These are phyloP conservation scores for Ochropacha duplaris DNA, from an alignment of 2,888 invertebrate genomes.

Conservation along the genomic window DNA sequence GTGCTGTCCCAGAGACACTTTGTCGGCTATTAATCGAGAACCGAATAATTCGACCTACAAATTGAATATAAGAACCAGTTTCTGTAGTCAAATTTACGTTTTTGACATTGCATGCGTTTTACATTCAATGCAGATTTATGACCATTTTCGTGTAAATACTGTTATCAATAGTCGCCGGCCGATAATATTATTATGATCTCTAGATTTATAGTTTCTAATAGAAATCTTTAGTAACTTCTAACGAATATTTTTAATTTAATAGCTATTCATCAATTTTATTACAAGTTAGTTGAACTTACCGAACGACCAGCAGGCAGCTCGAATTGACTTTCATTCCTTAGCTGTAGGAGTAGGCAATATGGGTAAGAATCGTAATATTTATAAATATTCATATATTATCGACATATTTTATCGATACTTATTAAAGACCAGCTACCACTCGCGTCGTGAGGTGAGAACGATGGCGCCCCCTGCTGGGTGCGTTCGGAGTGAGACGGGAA, in stretches of 20 bases:
- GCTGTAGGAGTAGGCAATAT: slow-evolving; percentile 33
- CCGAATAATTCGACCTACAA: slow-evolving; percentile 64
- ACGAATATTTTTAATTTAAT: slow-evolving; percentile 17
- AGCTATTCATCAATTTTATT: slow-evolving; percentile 29
- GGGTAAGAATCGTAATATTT: slow-evolving; percentile 74
- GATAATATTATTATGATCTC: slow-evolving; percentile 49
- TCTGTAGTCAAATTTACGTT: slow-evolving; percentile 42
- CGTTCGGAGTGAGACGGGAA: slow-evolving; percentile 74
- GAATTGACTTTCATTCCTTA: slow-evolving; percentile 17
- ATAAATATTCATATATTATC: slow-evolving; percentile 81
- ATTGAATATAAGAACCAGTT: slow-evolving; percentile 70
- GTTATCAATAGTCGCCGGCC: slow-evolving; percentile 47
- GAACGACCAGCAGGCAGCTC: slow-evolving; percentile 15
- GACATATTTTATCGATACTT: slow-evolving; percentile 82
- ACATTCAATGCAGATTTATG: slow-evolving; percentile 62
- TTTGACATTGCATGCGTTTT: slow-evolving; percentile 47
- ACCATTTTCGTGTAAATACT: slow-evolving; percentile 52
- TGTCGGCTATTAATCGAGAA: slow-evolving; percentile 71
- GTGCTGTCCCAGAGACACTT: slow-evolving; percentile 71
- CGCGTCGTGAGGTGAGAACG: slow-evolving; percentile 83
- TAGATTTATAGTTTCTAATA: slow-evolving; percentile 42
- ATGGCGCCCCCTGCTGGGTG: slow-evolving; percentile 79
- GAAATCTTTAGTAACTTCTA: slow-evolving; percentile 28
- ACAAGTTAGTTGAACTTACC: slow-evolving; percentile 15
- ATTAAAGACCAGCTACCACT: slow-evolving; percentile 82